Conservation (phyloP, 2,797 vertebrate genomes). For the Microchirus variegatus region DNA sequence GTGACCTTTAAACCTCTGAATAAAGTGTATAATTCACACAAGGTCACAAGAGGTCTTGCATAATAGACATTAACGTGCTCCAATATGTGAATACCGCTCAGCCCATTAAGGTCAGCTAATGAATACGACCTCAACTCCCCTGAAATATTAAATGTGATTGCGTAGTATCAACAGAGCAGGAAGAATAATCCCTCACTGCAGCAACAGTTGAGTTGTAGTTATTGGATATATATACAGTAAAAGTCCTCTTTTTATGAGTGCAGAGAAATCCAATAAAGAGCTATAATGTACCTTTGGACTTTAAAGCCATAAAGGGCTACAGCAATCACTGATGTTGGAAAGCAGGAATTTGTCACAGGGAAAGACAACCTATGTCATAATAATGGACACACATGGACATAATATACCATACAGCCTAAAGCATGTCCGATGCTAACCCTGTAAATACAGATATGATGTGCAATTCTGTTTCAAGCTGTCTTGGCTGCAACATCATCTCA, state of each 20-base stretch:
- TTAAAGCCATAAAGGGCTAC: background rate
- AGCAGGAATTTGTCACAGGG: too few relatives aligned
- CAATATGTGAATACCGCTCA: constrained; percentile 15
- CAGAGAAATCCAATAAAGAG: constrained; percentile 9
- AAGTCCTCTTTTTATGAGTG: background rate
- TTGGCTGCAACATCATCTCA: too few relatives aligned
- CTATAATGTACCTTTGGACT: constrained; percentile 10
- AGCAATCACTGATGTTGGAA: background rate
- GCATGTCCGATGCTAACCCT: too few relatives aligned
- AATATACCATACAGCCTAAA: too few relatives aligned
- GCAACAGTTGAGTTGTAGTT: constrained; percentile 9
- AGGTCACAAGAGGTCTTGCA: constrained; percentile 36
- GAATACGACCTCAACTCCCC: constrained; percentile 35
- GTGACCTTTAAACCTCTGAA: constrained; percentile 23
- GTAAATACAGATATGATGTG: too few relatives aligned
- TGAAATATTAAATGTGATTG: constrained; percentile 42
- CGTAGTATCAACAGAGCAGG: constrained; percentile 22
- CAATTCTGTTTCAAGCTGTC: too few relatives aligned
- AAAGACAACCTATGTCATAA: too few relatives aligned
- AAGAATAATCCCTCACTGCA: constrained; percentile 18
- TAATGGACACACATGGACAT: too few relatives aligned
- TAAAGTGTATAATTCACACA: constrained; percentile 33
- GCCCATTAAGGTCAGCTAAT: constrained; percentile 27
- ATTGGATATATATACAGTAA: constrained; percentile 20
- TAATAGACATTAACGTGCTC: constrained; percentile 33